Percentiles rank a stretch among this genome's conserved stretches.
Conservation (phyloP, 2,113 vertebrate species). For the Pterocles gutturalis region DNA sequence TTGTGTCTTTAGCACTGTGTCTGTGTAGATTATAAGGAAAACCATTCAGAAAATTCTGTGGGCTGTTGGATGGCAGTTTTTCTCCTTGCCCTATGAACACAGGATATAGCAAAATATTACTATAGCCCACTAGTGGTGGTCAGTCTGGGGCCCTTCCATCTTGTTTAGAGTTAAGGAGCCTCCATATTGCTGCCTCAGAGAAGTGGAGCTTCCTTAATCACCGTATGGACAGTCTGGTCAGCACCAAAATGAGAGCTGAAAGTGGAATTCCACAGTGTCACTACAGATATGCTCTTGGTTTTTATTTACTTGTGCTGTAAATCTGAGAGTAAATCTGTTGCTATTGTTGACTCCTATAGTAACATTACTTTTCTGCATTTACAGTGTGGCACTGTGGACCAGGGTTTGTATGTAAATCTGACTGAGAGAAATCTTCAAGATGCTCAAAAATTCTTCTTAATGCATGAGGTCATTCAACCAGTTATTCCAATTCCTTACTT, state of each 20-base stretch:
- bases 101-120: background rate
- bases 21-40: background rate
- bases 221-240: background rate
- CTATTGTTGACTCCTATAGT: background rate
- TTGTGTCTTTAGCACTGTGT: background rate
- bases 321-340: background rate
- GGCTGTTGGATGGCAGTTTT: background rate
- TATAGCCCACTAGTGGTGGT: background rate
- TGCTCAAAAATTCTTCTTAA: constrained; percentile 95
- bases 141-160: background rate
- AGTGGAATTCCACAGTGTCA: background rate
- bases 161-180: background rate
- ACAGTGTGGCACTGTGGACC: constrained; percentile 95
- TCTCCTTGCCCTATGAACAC: background rate
- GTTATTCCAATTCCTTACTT: constrained; percentile 89
- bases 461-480: constrained; percentile 95
- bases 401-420: constrained; percentile 91
- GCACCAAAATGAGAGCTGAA: background rate
- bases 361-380: constrained; percentile 15
- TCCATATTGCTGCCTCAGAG: background rate
- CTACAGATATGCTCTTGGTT: background rate
- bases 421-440: constrained; percentile 95
- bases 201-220: background rate
- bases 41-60: background rate
- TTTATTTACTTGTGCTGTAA: background rate